phyloP scores from a whole-genome alignment of 2,113 vertebrate genomes.

The Phodopus roborovskii region DNA sequence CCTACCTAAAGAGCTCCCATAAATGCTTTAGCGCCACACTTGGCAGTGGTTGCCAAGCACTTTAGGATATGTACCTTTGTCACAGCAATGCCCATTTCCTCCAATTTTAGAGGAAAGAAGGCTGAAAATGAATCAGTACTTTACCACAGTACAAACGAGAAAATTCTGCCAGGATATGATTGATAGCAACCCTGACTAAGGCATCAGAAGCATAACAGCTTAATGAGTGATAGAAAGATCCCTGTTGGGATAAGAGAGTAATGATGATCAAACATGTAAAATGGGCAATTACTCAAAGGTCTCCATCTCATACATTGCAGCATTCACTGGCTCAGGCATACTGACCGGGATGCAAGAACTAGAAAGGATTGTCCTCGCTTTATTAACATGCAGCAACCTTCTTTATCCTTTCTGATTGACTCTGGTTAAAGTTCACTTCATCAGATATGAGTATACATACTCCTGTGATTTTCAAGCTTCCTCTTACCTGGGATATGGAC shows the following conservation, averaged over 20 bases:
- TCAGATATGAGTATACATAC: neutral
- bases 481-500: neutral
- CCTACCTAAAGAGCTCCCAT: conserved; percentile 88
- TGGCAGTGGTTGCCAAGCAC: conserved; percentile 86
- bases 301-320: conserved; percentile 90
- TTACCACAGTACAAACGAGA: conserved; percentile 91
- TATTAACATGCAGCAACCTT: neutral
- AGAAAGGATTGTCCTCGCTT: neutral
- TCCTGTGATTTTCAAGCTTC: neutral
- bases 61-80: neutral
- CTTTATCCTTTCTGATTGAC: neutral
- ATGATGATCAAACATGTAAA: conserved; percentile 90
- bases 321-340: conserved; percentile 92
- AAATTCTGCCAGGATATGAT: conserved; percentile 90
- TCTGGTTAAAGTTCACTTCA: neutral
- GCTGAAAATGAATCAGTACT: conserved; percentile 90
- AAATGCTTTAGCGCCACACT: conserved; percentile 93
- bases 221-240: conserved; percentile 92
- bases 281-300: conserved; percentile 90
- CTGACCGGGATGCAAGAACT: conserved; percentile 37
- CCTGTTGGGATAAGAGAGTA: conserved; percentile 88
- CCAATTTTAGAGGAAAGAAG: conserved; percentile 86
- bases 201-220: conserved; percentile 91
- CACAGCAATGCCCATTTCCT: conserved; percentile 85
- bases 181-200: conserved; percentile 88